Percentiles rank a stretch among this genome's conserved stretches.
Evolutionary conservation across 2,888 invertebrate genomes (phyloP).

Genomic region (Lampropteryx suffumata): DNA sequence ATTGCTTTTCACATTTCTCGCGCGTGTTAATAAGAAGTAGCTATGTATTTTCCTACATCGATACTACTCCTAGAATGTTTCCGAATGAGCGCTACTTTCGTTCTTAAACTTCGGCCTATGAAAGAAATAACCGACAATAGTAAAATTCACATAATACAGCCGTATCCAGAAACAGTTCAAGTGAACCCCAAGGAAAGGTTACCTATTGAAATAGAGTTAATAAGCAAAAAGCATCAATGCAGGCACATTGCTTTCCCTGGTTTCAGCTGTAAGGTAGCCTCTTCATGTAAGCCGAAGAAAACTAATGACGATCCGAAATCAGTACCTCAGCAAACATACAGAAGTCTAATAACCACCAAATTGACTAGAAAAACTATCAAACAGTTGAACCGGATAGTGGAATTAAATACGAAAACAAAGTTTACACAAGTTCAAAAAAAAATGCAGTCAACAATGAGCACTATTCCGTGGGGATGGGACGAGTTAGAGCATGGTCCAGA

Average conservation of each 20-base stretch:
- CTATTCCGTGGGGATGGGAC: constrained; percentile 2
- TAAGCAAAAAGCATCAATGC: constrained; percentile 8
- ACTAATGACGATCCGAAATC: not conserved
- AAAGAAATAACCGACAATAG: constrained; percentile 1
- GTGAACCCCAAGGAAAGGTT: not conserved
- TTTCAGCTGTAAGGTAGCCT: constrained; percentile 17
- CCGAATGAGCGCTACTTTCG: not conserved
- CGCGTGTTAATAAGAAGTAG: not conserved
- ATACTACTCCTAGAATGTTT: constrained; percentile 6
- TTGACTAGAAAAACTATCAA: not conserved
- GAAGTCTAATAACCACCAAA: not conserved
- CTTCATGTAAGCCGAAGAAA: not conserved
- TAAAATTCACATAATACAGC: not conserved
- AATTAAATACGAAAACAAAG: too few species aligned
- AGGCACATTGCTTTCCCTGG: constrained; percentile 21
- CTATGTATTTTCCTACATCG: constrained; percentile 5
- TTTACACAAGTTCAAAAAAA: not conserved
- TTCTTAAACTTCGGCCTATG: constrained; percentile 12
- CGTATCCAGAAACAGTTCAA: not conserved
- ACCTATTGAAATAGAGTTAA: not conserved
- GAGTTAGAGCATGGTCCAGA: not conserved
- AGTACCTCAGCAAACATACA: not conserved
- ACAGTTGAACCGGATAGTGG: not conserved
- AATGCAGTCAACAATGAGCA: constrained; percentile 15
- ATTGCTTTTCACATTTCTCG: constrained; percentile 4